Percentiles rank a stretch among this genome's conserved stretches.
Evolutionary conservation across 2,113 vertebrate species (phyloP).

Genomic region (Halichoeres trimaculatus): DNA sequence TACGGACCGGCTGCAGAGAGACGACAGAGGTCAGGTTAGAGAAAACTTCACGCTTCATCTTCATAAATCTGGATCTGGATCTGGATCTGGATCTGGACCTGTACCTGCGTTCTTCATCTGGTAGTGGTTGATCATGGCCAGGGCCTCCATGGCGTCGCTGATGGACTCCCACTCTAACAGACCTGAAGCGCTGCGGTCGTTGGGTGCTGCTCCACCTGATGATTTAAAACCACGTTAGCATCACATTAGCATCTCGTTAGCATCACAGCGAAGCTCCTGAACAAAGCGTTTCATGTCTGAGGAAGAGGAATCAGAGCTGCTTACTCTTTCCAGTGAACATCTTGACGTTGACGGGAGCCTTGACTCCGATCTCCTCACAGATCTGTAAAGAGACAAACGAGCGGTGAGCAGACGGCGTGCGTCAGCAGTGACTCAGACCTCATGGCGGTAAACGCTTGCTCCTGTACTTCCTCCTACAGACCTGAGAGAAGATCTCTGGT

Average conservation of each 20-base stretch:
- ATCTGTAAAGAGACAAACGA: constrained; percentile 81
- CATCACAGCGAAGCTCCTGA: no score
- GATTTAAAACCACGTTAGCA: no score
- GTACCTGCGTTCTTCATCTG: constrained; percentile 96
- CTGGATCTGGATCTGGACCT: constrained; percentile 55
- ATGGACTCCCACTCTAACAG: constrained; percentile 95
- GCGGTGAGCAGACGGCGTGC: neutral
- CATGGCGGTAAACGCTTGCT: neutral
- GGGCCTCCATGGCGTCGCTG: constrained; percentile 92
- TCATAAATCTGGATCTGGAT: no score
- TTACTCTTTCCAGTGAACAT: constrained; percentile 95
- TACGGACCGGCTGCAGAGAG: constrained; percentile 88
- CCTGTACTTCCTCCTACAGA: constrained; percentile 28
- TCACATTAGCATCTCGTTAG: no score
- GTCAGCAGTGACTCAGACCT: neutral
- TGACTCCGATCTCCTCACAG: constrained; percentile 90
- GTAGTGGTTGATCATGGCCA: constrained; percentile 92
- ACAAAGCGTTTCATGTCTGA: no score
- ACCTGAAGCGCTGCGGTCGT: constrained; percentile 92
- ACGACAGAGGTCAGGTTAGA: neutral
- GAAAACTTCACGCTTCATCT: no score
- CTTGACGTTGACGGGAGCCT: constrained; percentile 89
- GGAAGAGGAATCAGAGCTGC: constrained; percentile 43
- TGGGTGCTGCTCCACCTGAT: constrained; percentile 80
- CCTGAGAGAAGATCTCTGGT: constrained; percentile 90